A percentile compares a stretch with the other conserved stretches of the same genome.
phyloP scores from a whole-genome alignment of 2,888 invertebrate genomes.

The Xylota segnis region DNA sequence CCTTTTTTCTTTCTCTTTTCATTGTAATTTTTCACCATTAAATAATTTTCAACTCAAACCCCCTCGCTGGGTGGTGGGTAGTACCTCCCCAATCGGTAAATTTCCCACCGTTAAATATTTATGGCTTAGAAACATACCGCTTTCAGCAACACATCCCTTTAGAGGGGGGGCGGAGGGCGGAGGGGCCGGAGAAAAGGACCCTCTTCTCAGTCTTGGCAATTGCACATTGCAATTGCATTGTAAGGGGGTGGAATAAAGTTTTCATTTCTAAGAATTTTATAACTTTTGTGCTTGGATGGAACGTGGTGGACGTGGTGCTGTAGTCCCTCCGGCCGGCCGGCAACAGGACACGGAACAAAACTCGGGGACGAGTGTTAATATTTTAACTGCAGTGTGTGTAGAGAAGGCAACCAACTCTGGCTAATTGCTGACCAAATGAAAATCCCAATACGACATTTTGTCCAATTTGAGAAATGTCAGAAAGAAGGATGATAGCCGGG shows the following conservation, averaged over 20 bases:
- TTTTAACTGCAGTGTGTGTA: constrained; percentile 65
- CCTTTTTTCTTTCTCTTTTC: background rate
- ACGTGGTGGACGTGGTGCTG: constrained; percentile 48
- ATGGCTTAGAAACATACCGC: constrained; percentile 76
- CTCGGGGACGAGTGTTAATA: constrained; percentile 65
- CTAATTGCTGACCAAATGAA: constrained; percentile 77
- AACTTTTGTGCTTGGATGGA: constrained; percentile 63
- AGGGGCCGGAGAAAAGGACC: background rate
- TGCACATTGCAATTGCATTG: constrained; percentile 63
- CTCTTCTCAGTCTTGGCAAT: constrained; percentile 27
- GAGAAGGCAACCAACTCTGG: constrained; percentile 55
- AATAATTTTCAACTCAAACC: constrained; percentile 69
- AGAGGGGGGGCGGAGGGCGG: background rate
- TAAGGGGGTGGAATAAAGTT: constrained; percentile 66
- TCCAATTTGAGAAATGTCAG: constrained; percentile 77
- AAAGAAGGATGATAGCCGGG: constrained; percentile 41
- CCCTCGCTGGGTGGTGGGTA: background rate
- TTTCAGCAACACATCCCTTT: constrained; percentile 66
- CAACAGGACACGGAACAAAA: background rate
- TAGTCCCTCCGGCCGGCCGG: constrained; percentile 22
- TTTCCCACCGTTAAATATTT: constrained; percentile 81
- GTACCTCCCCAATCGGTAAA: constrained; percentile 79
- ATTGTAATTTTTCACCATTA: constrained; percentile 73
- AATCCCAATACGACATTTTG: constrained; percentile 77
- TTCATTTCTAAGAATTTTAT: constrained; percentile 74